Percentiles rank a stretch among this genome's conserved stretches.
These are phyloP conservation scores for Xestoiulus laeticollis DNA, from an alignment of 2,888 invertebrate genomes.

Conservation along the genomic window DNA sequence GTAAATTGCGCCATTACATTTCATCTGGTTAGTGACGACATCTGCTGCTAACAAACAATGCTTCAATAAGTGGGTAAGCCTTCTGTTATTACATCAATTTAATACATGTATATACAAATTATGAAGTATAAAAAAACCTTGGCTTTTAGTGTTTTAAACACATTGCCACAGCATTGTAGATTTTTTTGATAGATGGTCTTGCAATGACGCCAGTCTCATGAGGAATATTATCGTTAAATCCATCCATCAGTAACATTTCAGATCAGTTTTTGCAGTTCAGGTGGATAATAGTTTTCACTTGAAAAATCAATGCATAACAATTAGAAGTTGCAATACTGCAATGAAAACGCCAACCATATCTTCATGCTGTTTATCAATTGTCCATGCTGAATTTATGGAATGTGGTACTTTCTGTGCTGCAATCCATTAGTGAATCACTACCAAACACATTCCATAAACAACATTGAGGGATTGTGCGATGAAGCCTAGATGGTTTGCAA, in stretches of 20 bases:
- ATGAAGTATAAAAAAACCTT: not conserved
- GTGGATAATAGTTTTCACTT: conserved; percentile 50
- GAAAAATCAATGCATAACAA: not conserved
- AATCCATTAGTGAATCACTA: not conserved
- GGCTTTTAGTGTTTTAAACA: not conserved
- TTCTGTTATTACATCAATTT: not conserved
- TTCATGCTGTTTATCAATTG: not conserved
- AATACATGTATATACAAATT: not conserved
- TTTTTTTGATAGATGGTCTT: not conserved
- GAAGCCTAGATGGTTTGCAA: not conserved
- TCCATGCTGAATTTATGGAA: not conserved
- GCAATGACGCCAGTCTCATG: not conserved
- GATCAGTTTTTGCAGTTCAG: not conserved
- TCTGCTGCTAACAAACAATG: not conserved
- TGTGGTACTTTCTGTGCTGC: no score
- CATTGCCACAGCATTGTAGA: not conserved
- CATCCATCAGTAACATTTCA: not conserved
- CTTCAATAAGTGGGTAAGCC: not conserved
- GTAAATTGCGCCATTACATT: not conserved
- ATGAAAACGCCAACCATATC: no score
- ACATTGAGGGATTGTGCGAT: not conserved
- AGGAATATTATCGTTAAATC: not conserved
- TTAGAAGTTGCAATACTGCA: not conserved
- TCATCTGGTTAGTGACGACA: not conserved
- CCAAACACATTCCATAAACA: not conserved